These are phyloP conservation scores for Kryptolebias ocellatus DNA, from an alignment of 2,797 vertebrate species.

Conservation along the genomic window DNA sequence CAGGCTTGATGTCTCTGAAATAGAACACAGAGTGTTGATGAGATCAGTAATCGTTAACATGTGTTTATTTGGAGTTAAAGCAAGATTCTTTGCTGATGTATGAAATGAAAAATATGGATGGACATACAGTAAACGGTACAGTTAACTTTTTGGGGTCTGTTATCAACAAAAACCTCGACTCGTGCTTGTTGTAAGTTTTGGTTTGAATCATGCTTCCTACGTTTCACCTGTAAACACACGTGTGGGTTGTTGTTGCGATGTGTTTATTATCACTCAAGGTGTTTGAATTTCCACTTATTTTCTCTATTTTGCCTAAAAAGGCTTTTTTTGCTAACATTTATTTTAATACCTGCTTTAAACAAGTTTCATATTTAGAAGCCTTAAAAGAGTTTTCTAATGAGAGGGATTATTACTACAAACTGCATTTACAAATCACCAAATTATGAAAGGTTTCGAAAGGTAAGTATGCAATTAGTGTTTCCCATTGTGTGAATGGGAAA, in stretches of 20 bases:
- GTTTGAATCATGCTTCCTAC: too few relatives aligned
- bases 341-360: neutral
- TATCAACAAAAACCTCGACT: too few relatives aligned
- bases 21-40: slow-evolving; percentile 42
- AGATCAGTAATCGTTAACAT: slow-evolving; percentile 17
- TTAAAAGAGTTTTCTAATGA: neutral
- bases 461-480: slow-evolving; percentile 2
- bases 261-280: slow-evolving; percentile 18
- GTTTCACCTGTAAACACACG: neutral
- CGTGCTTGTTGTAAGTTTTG: too few relatives aligned
- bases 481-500: neutral
- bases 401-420: neutral
- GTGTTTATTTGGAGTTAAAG: neutral
- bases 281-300: slow-evolving; percentile 28
- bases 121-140: too few relatives aligned
- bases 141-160: too few relatives aligned
- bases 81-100: neutral
- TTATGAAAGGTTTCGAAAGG: neutral
- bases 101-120: too few relatives aligned
- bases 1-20: slow-evolving; percentile 96
- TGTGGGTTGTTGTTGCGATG: slow-evolving; percentile 22
- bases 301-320: slow-evolving; percentile 13
- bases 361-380: neutral
- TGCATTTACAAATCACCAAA: neutral
- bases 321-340: slow-evolving; percentile 16